Conservation (phyloP, 2,888 invertebrate species). For the Drosophila limbata region DNA sequence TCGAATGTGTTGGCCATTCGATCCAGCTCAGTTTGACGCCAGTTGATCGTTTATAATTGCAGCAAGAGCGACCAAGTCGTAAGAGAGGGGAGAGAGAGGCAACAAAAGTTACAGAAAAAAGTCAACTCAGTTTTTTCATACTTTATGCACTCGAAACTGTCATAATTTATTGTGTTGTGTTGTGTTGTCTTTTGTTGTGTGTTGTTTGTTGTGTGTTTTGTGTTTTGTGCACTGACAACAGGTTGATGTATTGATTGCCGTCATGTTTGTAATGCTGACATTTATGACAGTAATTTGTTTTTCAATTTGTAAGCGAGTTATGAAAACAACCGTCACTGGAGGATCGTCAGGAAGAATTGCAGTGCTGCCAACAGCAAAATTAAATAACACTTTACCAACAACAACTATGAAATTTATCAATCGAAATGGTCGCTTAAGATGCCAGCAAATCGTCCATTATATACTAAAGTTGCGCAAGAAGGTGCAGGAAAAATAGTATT, state of each 20-base stretch:
- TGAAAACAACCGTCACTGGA: constrained; percentile 36
- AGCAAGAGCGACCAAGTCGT: neutral
- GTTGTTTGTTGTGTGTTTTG: constrained; percentile 33
- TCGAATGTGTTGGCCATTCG: constrained; percentile 59
- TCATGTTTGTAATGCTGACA: constrained; percentile 75
- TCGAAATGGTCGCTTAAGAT: constrained; percentile 7
- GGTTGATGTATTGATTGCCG: constrained; percentile 78
- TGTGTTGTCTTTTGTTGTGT: constrained; percentile 39
- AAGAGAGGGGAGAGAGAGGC: neutral
- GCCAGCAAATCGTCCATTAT: neutral
- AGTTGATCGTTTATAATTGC: constrained; percentile 66
- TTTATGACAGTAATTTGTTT: constrained; percentile 80
- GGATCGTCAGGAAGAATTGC: constrained; percentile 19
- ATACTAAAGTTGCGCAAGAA: neutral
- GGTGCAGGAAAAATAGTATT: neutral
- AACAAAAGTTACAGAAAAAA: constrained; percentile 13
- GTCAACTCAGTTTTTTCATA: constrained; percentile 26
- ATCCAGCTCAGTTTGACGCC: constrained; percentile 55
- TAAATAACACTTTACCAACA: constrained; percentile 5
- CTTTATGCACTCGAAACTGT: constrained; percentile 72
- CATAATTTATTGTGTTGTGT: constrained; percentile 68
- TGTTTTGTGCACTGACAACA: constrained; percentile 62
- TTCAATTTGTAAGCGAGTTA: constrained; percentile 70
- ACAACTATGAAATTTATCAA: constrained; percentile 12
- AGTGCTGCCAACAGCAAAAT: constrained; percentile 9